Percentiles rank a stretch among this genome's conserved stretches.
Evolutionary conservation across 2,113 vertebrate genomes (phyloP).

Genomic region (Anarrhichthys ocellatus): DNA sequence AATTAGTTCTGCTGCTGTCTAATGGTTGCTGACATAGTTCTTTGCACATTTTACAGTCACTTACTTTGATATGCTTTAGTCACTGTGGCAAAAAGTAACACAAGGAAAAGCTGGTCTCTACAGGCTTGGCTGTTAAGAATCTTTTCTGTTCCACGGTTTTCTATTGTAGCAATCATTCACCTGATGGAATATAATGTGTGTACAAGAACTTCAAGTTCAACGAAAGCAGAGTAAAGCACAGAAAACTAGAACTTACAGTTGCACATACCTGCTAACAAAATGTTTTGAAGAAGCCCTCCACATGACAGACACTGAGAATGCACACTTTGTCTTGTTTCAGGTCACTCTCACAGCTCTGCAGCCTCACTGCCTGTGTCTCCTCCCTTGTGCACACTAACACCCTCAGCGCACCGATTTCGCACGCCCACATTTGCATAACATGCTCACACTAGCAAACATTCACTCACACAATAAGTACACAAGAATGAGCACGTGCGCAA

Average conservation of each 20-base stretch:
- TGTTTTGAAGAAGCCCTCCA: constrained; percentile 19
- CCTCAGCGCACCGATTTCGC: constrained; percentile 8
- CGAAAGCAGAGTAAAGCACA: not conserved
- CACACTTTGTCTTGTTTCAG: constrained; percentile 17
- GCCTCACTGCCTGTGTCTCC: constrained; percentile 11
- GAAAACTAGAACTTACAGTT: not conserved
- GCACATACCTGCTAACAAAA: constrained; percentile 63
- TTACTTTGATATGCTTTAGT: constrained; percentile 20
- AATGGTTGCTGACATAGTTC: constrained; percentile 32
- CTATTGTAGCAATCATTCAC: not conserved
- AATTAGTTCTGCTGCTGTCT: constrained; percentile 15
- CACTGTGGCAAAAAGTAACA: not conserved
- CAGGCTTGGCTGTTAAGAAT: not conserved
- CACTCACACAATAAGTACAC: constrained; percentile 6
- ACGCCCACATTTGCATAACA: constrained; percentile 43
- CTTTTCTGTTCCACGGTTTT: not conserved
- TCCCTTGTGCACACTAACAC: constrained; percentile 26
- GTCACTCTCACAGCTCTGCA: constrained; percentile 15
- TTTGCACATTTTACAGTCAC: constrained; percentile 38
- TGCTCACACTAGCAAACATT: constrained; percentile 21
- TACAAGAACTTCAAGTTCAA: constrained; percentile 2
- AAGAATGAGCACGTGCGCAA: constrained; percentile 7
- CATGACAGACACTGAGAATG: constrained; percentile 2
- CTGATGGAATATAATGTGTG: not conserved
- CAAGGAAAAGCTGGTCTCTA: not conserved